Base-by-base conservation (phyloP, 1,140 invertebrate genomes). In the Drosophila littoralis region DNA sequence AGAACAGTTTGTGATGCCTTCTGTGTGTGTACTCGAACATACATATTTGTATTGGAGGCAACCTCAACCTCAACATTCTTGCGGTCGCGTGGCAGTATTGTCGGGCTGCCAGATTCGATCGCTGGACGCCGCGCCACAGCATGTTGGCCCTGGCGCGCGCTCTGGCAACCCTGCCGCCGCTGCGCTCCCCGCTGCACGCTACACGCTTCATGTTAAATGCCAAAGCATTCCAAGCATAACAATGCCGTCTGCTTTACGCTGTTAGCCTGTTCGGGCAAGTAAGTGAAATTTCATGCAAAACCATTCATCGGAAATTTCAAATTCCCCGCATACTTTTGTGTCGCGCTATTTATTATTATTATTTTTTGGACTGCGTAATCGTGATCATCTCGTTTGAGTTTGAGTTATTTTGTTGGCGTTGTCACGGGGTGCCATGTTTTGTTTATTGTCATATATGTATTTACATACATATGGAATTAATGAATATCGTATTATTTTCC, bases 261-360 rank as follows among this genome's bases (percentile, higher is more conserved):
- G 82, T 28, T 86, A 64, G 83, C 82, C 82, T 86, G 82, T 86
- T 86, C 82, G 68, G 79, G 83, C 75, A 76, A 77, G 75, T 88
- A 84, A 89, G 81, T 91, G 89, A 89, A 85, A 89, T 91, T 85
- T 84, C 84, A 91, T 91, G 89, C 90, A 91, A 79, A 75, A 84
- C 84, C 66, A 85, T 91, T 91, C 84, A 85, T 84, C 77, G 90
- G 68, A 91, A 85, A 83, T 91, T 91, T 91, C 73, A 75, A 89
- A 91, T 91, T 91, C 89, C 85, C 89, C 81, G 58, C 82, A 86
- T 86, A 81, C 55, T 86, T 86, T 73, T 68, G 65, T 86, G 81
- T 81, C 78, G 81, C 40, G 43, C 42, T 50, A 52, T 35, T 58
- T 46, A 54, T 17, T 46, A 32, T 46, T 9, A 10, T 15, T 57